Evolutionary conservation across 2,113 vertebrate species (phyloP).

Genomic region (Meles meles): DNA sequence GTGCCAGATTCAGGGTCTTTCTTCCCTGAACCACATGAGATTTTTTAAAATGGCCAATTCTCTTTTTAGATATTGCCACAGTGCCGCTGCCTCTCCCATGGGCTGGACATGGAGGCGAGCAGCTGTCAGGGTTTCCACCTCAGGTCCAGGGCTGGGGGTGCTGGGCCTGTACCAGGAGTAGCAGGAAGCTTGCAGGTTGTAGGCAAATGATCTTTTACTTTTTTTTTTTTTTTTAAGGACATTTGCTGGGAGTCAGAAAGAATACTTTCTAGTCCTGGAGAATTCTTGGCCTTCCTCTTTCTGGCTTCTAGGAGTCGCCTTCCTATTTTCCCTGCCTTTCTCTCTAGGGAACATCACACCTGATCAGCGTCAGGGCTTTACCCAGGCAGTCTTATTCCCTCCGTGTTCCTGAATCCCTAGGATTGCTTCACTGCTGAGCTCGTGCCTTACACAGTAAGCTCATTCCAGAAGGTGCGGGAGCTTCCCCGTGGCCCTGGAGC

Average conservation of each 20-base stretch:
- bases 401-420: too few species aligned
- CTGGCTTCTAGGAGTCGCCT: too few species aligned
- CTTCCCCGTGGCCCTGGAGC: neutral
- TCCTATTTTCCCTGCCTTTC: too few species aligned
- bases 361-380: too few species aligned
- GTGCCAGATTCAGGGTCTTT: neutral
- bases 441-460: too few species aligned
- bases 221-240: neutral
- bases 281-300: neutral
- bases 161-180: neutral
- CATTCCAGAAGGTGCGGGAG: too few species aligned
- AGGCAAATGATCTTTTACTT: neutral
- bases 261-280: neutral
- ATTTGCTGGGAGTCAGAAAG: neutral
- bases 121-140: neutral
- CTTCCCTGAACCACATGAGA: neutral
- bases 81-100: rapidly evolving
- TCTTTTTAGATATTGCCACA: neutral
- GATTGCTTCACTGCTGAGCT: too few species aligned
- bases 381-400: too few species aligned
- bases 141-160: rapidly evolving
- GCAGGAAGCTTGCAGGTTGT: neutral
- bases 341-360: too few species aligned
- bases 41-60: neutral
- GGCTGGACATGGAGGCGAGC: neutral